phyloP scores from a whole-genome alignment of 2,888 invertebrate genomes.

The Eilema caniola region DNA sequence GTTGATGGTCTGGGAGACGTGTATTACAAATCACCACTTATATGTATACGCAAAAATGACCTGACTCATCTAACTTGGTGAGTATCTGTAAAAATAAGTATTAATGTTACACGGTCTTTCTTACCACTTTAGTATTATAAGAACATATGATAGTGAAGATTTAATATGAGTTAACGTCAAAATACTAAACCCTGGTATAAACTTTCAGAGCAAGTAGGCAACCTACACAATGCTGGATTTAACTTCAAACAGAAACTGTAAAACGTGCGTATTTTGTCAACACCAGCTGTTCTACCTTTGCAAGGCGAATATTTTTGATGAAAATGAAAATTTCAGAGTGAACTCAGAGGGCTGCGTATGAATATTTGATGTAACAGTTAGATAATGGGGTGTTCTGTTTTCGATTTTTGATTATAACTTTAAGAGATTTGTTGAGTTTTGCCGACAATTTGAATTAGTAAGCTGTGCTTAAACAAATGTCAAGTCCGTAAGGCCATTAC shows the following conservation, averaged over 20 bases:
- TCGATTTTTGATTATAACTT: conserved; percentile 19
- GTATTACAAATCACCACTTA: no score
- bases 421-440: not conserved
- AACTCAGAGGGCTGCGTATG: conserved; percentile 49
- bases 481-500: no score
- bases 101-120: no score
- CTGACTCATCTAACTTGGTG: no score
- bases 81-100: no score
- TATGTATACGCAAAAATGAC: no score
- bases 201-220: conserved; percentile 4
- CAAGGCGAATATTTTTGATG: conserved; percentile 52
- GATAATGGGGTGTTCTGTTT: conserved; percentile 49
- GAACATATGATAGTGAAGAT: not conserved
- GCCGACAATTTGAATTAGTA: not conserved
- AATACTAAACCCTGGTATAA: conserved; percentile 8
- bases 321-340: conserved; percentile 50
- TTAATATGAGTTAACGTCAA: not conserved
- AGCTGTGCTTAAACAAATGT: not conserved
- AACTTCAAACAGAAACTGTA: conserved; percentile 2
- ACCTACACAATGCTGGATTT: not conserved
- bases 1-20: no score
- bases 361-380: conserved; percentile 55
- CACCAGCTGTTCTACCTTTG: conserved; percentile 55
- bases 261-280: conserved; percentile 50
- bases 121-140: no score